These are phyloP conservation scores for Eupithecia inturbata DNA, from an alignment of 2,888 invertebrate genomes.

Conservation along the genomic window DNA sequence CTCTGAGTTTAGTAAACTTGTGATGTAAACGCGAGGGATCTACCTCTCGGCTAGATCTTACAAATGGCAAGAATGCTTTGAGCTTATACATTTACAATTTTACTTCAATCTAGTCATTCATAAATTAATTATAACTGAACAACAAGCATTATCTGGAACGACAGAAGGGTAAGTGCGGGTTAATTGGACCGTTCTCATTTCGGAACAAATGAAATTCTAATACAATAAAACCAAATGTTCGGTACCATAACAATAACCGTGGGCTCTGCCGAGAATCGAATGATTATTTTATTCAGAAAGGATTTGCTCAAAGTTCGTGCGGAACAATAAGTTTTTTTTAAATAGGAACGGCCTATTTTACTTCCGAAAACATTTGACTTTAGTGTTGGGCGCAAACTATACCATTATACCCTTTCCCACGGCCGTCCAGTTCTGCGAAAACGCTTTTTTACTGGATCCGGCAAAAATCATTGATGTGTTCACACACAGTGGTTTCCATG, in stretches of 20 bases:
- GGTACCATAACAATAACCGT: constrained; percentile 37
- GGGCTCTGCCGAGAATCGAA: constrained; percentile 35
- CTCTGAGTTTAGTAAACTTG: too few relatives aligned
- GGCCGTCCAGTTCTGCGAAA: too few relatives aligned
- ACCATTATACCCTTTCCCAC: too few relatives aligned
- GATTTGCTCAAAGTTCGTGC: constrained; percentile 15
- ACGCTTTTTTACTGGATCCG: too few relatives aligned
- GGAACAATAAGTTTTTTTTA: constrained; percentile 6
- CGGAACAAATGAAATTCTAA: constrained; percentile 47
- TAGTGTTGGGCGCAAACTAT: background rate
- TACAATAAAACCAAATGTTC: constrained; percentile 45
- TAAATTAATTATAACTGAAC: constrained; percentile 39
- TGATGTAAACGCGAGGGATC: too few relatives aligned
- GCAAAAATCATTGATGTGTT: too few relatives aligned
- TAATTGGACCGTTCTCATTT: constrained; percentile 52
- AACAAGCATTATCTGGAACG: constrained; percentile 38
- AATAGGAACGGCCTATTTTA: constrained; percentile 9
- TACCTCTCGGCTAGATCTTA: too few relatives aligned
- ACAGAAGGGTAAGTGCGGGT: constrained; percentile 49
- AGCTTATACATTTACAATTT: constrained; percentile 31
- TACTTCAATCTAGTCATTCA: constrained; percentile 31
- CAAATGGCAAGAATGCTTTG: background rate
- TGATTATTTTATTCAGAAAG: constrained; percentile 41
- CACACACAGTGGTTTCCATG: too few relatives aligned
- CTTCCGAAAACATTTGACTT: background rate